Evolutionary conservation across 1,140 invertebrate genomes (phyloP), one percentile per base, ranked within the genome.

Genomic region (Drosophila rufa): DNA sequence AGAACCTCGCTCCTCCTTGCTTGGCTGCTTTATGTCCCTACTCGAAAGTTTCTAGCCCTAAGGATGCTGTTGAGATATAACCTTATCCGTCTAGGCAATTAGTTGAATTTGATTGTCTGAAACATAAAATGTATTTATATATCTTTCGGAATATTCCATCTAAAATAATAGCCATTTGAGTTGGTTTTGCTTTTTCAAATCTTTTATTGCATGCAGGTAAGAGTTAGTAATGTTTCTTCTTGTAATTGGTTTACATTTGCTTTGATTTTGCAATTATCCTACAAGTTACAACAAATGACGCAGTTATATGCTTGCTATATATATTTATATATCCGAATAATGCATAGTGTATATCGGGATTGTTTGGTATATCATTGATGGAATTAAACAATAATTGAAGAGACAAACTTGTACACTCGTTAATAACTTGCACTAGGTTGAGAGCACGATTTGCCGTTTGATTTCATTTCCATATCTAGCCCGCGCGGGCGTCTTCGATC

Each of bases 171-270:
- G 33, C 0, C 12, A 14, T 22, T 48, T 33, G 19, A 38, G 12
- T 43, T 38, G 59, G 15, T 33, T 45, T 74, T 75, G 43, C 25
- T 75, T 74, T 84, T 55, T 48, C 11, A 62, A 58, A 42, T 66
- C 36, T 68, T 90, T 90, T 85, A 90, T 90, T 90, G 85, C 85
- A 90, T 90, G 85, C 85, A 90, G 85, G 83, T 85, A 85, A 84
- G 64, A 84, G 83, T 90, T 73, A 84, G 80, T 79, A 84, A 79
- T 75, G 62, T 81, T 75, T 75, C 43, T 22, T 71, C 40, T 75
- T 46, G 64, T 79, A 67, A 47, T 82, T 65, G 80, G 53, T 75
- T 76, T 76, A 76, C 70, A 79, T 65, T 68, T 60, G 30, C 38
- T 82, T 74, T 56, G 51, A 60, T 66, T 73, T 57, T 56, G 60